Evolutionary conservation across 2,888 invertebrate species (phyloP).

Genomic region (Pogonocherus hispidulus): DNA sequence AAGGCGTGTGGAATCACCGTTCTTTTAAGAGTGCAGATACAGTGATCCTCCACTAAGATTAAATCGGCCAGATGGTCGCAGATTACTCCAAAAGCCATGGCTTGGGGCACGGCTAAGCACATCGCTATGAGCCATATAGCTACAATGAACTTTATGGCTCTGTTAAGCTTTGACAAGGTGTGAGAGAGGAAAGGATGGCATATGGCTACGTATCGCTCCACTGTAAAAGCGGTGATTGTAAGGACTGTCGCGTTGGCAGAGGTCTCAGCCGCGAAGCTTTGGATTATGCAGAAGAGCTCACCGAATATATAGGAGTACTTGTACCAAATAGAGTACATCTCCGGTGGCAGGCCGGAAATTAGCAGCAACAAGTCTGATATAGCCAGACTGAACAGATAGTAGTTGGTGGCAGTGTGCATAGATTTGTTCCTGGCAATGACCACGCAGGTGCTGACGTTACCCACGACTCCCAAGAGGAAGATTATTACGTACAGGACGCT

Average conservation of each 20-base stretch:
- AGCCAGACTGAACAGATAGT: constrained; percentile 85
- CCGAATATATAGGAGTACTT: constrained; percentile 85
- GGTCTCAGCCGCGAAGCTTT: constrained; percentile 87
- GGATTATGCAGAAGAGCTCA: constrained; percentile 81
- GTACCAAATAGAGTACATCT: constrained; percentile 83
- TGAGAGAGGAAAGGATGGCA: constrained; percentile 88
- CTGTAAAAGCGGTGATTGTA: constrained; percentile 90
- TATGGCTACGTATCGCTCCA: constrained; percentile 90
- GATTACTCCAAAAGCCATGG: constrained; percentile 85
- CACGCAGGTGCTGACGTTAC: constrained; percentile 84
- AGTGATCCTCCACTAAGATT: constrained; percentile 60
- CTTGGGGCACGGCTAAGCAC: constrained; percentile 82
- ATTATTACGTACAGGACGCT: constrained; percentile 79
- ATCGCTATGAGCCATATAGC: constrained; percentile 85
- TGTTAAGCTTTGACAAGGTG: constrained; percentile 85
- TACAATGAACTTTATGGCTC: constrained; percentile 82
- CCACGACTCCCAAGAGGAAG: constrained; percentile 81
- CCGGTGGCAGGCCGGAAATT: constrained; percentile 84
- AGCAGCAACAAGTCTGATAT: constrained; percentile 83
- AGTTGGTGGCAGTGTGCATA: constrained; percentile 90
- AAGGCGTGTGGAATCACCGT: constrained; percentile 69
- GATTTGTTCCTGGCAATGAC: constrained; percentile 83
- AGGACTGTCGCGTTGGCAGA: constrained; percentile 88
- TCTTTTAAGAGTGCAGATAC: constrained; percentile 64
- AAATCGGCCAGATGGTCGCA: constrained; percentile 55